Conservation (phyloP, 2,113 vertebrate genomes). For the Sylvicapra grimmia region DNA sequence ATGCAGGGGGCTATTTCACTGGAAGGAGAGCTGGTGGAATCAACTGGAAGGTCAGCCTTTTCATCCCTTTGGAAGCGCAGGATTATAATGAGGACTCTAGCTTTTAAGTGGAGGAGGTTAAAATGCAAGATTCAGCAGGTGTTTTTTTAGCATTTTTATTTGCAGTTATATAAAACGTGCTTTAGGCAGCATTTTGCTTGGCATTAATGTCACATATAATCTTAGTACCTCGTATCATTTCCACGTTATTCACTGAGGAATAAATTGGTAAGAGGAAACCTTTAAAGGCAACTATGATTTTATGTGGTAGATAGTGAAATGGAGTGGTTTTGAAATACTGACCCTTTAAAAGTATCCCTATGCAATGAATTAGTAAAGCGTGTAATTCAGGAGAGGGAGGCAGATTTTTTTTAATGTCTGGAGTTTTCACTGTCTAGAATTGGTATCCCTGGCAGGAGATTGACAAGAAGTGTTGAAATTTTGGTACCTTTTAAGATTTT, state of each 20-base stretch:
- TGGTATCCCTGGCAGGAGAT: background rate
- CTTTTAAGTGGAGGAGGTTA: background rate
- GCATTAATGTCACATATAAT: constrained; percentile 66
- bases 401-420: background rate
- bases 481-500: background rate
- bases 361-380: background rate
- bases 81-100: background rate
- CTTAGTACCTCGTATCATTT: constrained; percentile 61
- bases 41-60: constrained; percentile 17
- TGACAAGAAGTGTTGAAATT: background rate
- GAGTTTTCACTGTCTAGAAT: background rate
- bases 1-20: background rate
- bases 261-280: constrained; percentile 37
- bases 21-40: background rate
- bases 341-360: constrained; percentile 11
- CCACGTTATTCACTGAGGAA: constrained; percentile 25
- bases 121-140: constrained; percentile 59
- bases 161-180: constrained; percentile 65
- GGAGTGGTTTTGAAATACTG: constrained; percentile 36
- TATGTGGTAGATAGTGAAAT: constrained; percentile 31
- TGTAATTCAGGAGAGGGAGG: background rate
- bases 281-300: constrained; percentile 47
- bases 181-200: constrained; percentile 69
- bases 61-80: constrained; percentile 13
- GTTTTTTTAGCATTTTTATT: constrained; percentile 70